phyloP scores from a whole-genome alignment of 2,888 invertebrate species.

The Fragum fragum region DNA sequence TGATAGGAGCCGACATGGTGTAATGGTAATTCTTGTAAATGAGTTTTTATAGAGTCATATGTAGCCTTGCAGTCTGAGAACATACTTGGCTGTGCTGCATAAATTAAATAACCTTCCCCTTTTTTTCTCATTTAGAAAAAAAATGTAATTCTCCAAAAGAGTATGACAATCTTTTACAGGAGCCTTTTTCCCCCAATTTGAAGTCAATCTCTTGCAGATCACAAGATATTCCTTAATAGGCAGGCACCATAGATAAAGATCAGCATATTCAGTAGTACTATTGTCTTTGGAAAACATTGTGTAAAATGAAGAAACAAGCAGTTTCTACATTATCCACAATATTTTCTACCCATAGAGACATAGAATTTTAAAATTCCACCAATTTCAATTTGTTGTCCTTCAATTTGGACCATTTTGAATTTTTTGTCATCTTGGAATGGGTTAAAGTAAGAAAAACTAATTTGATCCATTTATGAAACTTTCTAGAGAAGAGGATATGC shows the following conservation, averaged over 20 bases:
- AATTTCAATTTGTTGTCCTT: not conserved
- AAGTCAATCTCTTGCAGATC: too few relatives aligned
- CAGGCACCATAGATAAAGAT: too few relatives aligned
- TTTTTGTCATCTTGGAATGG: not conserved
- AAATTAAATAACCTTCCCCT: not conserved
- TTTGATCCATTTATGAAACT: constrained; percentile 1
- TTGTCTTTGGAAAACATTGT: too few relatives aligned
- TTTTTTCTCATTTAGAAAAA: too few relatives aligned
- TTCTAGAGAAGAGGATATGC: not conserved
- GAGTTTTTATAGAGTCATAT: not conserved
- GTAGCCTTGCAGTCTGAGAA: constrained; percentile 7
- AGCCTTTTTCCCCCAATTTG: too few relatives aligned
- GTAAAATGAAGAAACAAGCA: too few relatives aligned
- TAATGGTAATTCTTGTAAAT: constrained; percentile 9
- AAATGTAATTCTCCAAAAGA: too few relatives aligned
- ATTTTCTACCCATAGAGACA: not conserved
- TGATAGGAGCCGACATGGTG: not conserved
- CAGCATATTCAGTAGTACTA: too few relatives aligned
- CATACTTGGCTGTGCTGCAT: not conserved
- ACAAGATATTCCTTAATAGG: too few relatives aligned
- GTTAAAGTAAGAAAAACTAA: not conserved
- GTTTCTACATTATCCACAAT: not conserved
- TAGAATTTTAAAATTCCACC: not conserved
- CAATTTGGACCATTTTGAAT: not conserved
- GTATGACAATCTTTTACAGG: too few relatives aligned